Evolutionary conservation across 53 echinoderm and acorn worm species (phyloP), one percentile per base, ranked within the genome.

Genomic region (Actinopyga echinites): DNA sequence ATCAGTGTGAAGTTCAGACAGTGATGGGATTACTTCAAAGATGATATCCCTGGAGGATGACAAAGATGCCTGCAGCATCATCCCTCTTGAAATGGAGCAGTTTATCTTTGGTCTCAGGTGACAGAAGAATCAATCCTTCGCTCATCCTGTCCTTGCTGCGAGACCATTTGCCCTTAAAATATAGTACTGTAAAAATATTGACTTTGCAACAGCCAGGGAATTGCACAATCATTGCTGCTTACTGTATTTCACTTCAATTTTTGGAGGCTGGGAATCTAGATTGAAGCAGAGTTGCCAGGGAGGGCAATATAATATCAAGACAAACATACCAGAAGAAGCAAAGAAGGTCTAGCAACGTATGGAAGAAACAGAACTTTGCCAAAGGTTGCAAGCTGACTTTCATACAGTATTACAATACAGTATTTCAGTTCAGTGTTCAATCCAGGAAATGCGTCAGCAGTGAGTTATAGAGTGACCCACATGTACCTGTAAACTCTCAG

Each of bases 61-160:
- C 10, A 71, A 23, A 40, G 71, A 71, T 71, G 71, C 71, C 71
- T 71, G 71, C 71, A 71, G 71, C 71, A 71, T 71, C 71, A 71
- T 71, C 44, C 71, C 44, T 71, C 40, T 42, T 26, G 42, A 71
- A 71, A 71, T 71, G 71, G 71, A 71, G 71, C 71, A 71, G 71
- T 71, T 71, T 71, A 40, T 71, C 71, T 71, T 71, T 71, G 71
- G 71, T 71, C 71, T 71, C 71, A 71, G 71, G 42, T 71, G 71
- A 42, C 71, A 71, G 71, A 21, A 24, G 71, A 71, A 71, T 71
- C 71, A 71, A 71, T 71, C 44, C 42, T 43, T 34, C 25, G 71
- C 44, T 71, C 44, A 30, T 23, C n/a, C 71, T 71, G 71, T 40
- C 71, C 71, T 71, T 71, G 71, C 71, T 43, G 44, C 40, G 34